A percentile compares a stretch with the other conserved stretches of the same genome.
phyloP scores from a whole-genome alignment of 1,140 invertebrate genomes.

The Panagrolaimus sp. region DNA sequence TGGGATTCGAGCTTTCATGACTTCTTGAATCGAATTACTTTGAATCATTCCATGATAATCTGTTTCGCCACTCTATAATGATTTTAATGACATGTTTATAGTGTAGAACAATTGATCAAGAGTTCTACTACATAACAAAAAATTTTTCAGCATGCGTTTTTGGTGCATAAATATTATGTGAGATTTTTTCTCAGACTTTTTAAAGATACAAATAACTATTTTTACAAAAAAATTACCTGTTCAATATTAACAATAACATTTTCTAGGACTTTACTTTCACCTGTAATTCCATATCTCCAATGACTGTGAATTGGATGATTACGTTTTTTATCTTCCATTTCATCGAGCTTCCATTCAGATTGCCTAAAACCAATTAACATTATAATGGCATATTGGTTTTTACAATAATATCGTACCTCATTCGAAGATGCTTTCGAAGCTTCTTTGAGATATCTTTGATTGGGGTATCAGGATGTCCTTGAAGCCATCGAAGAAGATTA shows the following conservation, averaged over 20 bases:
- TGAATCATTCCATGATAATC: constrained; percentile 48
- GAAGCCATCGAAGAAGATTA: constrained; percentile 46
- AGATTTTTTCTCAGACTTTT: too few species aligned
- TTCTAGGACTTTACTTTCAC: constrained; percentile 36
- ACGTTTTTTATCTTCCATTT: constrained; percentile 27
- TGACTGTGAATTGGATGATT: constrained; percentile 48
- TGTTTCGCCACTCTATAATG: constrained; percentile 39
- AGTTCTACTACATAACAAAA: too few species aligned
- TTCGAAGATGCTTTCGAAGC: constrained; percentile 37
- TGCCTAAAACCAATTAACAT: background rate
- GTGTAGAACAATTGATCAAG: too few species aligned
- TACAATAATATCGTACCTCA: constrained; percentile 29
- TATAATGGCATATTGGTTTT: background rate
- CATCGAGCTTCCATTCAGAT: constrained; percentile 44
- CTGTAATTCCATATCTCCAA: constrained; percentile 49
- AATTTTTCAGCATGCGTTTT: too few species aligned
- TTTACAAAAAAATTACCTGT: too few species aligned
- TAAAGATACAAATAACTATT: too few species aligned
- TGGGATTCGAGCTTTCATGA: constrained; percentile 40
- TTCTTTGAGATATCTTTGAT: constrained; percentile 35
- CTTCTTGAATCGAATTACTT: constrained; percentile 41
- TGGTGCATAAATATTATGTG: too few species aligned
- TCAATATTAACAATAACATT: constrained; percentile 52
- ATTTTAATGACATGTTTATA: background rate
- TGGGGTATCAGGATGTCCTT: constrained; percentile 28